These are phyloP conservation scores for Paratilapia polleni DNA, from an alignment of 2,113 vertebrate species.

Conservation along the genomic window DNA sequence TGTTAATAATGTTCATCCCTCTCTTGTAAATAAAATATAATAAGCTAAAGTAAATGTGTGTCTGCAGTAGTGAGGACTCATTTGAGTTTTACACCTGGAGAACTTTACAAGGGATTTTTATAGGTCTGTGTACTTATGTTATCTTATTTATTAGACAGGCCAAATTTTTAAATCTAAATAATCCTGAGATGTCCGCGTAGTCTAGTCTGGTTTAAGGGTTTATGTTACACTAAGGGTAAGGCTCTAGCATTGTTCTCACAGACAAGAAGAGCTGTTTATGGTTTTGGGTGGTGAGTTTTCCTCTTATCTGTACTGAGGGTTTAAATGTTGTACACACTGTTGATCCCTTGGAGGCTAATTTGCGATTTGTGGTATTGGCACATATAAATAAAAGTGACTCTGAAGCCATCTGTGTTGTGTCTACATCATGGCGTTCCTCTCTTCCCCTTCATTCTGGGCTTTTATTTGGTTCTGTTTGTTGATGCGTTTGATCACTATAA, in stretches of 20 bases:
- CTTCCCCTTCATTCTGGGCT: background rate
- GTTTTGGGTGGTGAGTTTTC: background rate
- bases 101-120: background rate
- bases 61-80: background rate
- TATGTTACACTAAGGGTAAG: background rate
- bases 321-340: background rate
- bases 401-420: background rate
- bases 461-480: conserved; percentile 52
- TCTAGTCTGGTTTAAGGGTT: conserved; percentile 5
- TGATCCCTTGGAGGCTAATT: background rate
- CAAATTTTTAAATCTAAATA: background rate
- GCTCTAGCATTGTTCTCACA: background rate
- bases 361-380: background rate
- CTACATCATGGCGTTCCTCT: conserved; percentile 71
- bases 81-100: background rate
- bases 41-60: conserved; percentile 15
- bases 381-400: conserved; percentile 36
- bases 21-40: conserved; percentile 38
- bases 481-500: conserved; percentile 59
- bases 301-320: background rate
- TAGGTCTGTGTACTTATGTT: background rate
- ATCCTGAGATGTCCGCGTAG: background rate
- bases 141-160: background rate
- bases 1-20: conserved; percentile 20
- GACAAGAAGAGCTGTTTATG: background rate